Evolutionary conservation across 2,113 vertebrate species (phyloP).

Genomic region (Nycticebus coucang): DNA sequence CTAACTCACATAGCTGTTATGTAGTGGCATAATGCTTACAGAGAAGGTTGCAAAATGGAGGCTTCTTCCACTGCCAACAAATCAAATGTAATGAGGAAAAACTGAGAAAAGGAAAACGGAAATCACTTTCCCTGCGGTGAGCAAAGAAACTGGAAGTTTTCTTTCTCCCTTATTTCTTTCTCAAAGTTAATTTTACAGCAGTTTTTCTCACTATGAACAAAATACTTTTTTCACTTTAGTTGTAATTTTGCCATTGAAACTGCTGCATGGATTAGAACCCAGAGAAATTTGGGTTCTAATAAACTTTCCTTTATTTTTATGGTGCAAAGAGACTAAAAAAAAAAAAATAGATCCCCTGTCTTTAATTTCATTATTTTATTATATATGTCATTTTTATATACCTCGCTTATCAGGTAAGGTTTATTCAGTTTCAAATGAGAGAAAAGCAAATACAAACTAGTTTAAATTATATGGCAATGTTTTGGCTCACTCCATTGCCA

Average conservation of each 20-base stretch:
- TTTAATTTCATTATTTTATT: background rate
- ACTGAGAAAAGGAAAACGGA: constrained; percentile 63
- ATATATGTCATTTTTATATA: background rate
- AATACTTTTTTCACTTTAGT: constrained; percentile 41
- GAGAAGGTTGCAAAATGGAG: constrained; percentile 53
- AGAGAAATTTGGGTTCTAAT: too few species aligned
- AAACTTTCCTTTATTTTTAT: constrained; percentile 36
- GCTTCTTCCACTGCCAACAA: constrained; percentile 36
- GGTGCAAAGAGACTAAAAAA: background rate
- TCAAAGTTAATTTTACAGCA: constrained; percentile 63
- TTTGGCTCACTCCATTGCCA: background rate
- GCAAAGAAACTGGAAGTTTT: constrained; percentile 46
- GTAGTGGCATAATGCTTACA: background rate
- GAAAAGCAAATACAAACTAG: background rate
- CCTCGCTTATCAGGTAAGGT: background rate
- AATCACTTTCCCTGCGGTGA: constrained; percentile 51
- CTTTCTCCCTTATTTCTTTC: constrained; percentile 41
- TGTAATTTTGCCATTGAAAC: background rate
- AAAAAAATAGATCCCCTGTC: background rate
- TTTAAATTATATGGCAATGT: background rate
- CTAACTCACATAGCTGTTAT: background rate
- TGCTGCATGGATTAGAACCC: background rate
- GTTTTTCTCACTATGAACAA: constrained; percentile 47
- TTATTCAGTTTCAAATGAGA: constrained; percentile 2
- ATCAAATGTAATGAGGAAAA: constrained; percentile 56